phyloP scores from a whole-genome alignment of 2,113 vertebrate genomes.

The Clarias macrocephalus region DNA sequence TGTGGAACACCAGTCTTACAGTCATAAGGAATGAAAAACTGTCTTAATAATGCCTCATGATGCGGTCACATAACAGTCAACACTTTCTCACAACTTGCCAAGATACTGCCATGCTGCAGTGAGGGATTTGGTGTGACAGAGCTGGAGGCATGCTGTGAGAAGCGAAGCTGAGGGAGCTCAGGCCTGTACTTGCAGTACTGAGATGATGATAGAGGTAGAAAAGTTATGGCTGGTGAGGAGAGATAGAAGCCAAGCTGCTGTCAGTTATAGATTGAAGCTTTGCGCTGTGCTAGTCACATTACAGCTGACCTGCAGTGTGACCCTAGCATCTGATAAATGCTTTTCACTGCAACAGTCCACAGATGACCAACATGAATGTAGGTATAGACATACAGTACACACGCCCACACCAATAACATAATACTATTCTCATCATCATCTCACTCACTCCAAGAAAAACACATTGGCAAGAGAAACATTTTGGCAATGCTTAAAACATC shows the following conservation, averaged over 20 bases:
- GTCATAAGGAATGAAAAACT: constrained; percentile 21
- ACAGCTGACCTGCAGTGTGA: constrained; percentile 44
- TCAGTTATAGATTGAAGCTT: constrained; percentile 37
- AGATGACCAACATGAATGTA: constrained; percentile 44
- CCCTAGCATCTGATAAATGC: constrained; percentile 48
- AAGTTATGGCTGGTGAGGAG: constrained; percentile 29
- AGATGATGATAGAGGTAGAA: constrained; percentile 40
- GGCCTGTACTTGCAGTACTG: constrained; percentile 34
- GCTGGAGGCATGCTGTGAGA: constrained; percentile 12
- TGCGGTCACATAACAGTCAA: constrained; percentile 36
- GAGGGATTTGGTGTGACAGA: constrained; percentile 17
- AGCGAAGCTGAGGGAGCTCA: constrained; percentile 24
- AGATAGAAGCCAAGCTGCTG: constrained; percentile 37
- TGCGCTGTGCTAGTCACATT: constrained; percentile 37
- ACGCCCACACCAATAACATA: not conserved
- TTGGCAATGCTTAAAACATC: not conserved
- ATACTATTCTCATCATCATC: constrained; percentile 8
- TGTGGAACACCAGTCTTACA: constrained; percentile 21
- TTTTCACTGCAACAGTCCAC: constrained; percentile 39
- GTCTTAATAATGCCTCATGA: constrained; percentile 38
- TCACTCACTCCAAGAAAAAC: not conserved
- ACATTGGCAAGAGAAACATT: not conserved
- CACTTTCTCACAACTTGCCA: not conserved
- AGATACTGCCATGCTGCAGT: constrained; percentile 16
- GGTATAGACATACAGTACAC: constrained; percentile 16